phyloP scores from a whole-genome alignment of 2,113 vertebrate species.

The Xenopus borealis region DNA sequence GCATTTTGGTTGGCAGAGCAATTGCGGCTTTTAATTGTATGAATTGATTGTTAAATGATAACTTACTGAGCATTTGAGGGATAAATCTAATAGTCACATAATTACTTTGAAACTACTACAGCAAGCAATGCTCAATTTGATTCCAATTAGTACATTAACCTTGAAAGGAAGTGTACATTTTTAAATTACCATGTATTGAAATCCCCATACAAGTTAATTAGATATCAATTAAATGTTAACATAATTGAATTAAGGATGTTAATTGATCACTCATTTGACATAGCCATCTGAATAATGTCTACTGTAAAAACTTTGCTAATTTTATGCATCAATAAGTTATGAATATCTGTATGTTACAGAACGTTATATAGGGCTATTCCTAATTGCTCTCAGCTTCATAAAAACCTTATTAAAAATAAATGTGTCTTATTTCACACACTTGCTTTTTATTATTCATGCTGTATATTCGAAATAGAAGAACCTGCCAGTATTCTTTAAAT shows the following conservation, averaged over 20 bases:
- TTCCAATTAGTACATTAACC: conserved; percentile 59
- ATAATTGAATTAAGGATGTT: conserved; percentile 57
- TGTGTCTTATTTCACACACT: too few species aligned
- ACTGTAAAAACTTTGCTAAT: conserved; percentile 42
- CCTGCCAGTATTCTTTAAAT: too few species aligned
- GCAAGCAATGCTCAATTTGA: conserved; percentile 65
- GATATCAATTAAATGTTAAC: conserved; percentile 62
- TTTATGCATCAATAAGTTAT: conserved; percentile 57
- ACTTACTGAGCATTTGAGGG: conserved; percentile 64
- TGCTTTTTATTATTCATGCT: too few species aligned
- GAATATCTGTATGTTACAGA: conserved; percentile 30
- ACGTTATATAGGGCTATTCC: conserved; percentile 23
- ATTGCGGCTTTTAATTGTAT: conserved; percentile 67
- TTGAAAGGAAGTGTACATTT: conserved; percentile 58
- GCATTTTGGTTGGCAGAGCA: conserved; percentile 56
- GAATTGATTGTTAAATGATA: conserved; percentile 60
- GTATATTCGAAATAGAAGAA: too few species aligned
- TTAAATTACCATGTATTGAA: conserved; percentile 43
- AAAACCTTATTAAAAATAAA: too few species aligned
- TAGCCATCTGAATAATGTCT: conserved; percentile 50
- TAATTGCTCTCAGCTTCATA: conserved; percentile 25
- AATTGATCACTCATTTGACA: conserved; percentile 57
- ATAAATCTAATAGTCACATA: conserved; percentile 68
- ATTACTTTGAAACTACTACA: conserved; percentile 71
- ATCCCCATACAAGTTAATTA: conserved; percentile 55